Evolutionary conservation across 2,113 vertebrate species (phyloP).

Genomic region (human (Homo sapiens)): GRCh38 chr15:37294001-37294500

Average conservation of each 20-base stretch:
- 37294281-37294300: neutral
- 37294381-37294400: neutral
- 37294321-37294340: neutral
- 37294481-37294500: neutral
- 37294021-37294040: neutral
- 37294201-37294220: neutral
- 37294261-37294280: neutral
- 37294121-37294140: neutral
- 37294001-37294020: neutral
- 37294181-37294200: neutral
- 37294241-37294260: neutral
- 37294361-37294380: neutral
- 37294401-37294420: neutral
- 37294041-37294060: neutral
- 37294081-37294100: neutral
- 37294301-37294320: neutral
- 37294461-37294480: neutral
- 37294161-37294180: neutral
- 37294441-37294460: conserved; percentile 3
- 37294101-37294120: neutral
- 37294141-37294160: neutral
- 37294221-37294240: neutral
- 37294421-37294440: neutral
- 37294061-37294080: conserved; percentile 21
- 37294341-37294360: neutral